These are phyloP conservation scores for Criorhina ranunculi DNA, from an alignment of 2,888 invertebrate species.

Conservation along the genomic window DNA sequence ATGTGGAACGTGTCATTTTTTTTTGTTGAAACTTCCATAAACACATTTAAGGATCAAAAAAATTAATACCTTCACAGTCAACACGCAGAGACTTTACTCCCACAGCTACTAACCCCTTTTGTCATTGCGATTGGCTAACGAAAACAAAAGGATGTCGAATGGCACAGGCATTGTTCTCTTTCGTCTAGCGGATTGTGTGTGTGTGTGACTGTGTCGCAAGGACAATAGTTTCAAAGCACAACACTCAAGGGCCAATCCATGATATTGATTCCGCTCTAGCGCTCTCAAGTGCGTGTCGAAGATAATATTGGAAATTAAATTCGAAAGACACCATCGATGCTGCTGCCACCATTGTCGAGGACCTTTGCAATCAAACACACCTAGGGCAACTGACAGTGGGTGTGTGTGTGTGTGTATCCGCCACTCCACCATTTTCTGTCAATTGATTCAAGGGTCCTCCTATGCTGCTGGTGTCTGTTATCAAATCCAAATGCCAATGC, in stretches of 20 bases:
- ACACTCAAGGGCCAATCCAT: slow-evolving; percentile 67
- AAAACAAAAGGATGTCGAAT: slow-evolving; percentile 64
- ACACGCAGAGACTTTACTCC: background rate
- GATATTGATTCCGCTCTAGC: slow-evolving; percentile 60
- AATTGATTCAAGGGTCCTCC: slow-evolving; percentile 63
- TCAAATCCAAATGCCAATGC: slow-evolving; percentile 62
- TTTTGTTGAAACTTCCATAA: slow-evolving; percentile 12
- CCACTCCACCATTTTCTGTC: slow-evolving; percentile 51
- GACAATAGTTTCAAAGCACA: slow-evolving; percentile 63
- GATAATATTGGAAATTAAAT: slow-evolving; percentile 73
- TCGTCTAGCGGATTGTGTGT: slow-evolving; percentile 10
- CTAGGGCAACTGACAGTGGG: slow-evolving; percentile 46
- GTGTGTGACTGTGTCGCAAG: slow-evolving; percentile 35
- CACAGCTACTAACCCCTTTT: slow-evolving; percentile 9
- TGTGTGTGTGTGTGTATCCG: slow-evolving; percentile 36
- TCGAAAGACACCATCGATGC: slow-evolving; percentile 52
- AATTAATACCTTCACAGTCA: slow-evolving; percentile 11
- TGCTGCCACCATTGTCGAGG: slow-evolving; percentile 14
- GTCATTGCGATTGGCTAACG: slow-evolving; percentile 51
- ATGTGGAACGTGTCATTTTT: slow-evolving; percentile 4
- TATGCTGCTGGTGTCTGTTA: slow-evolving; percentile 44
- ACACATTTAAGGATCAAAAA: slow-evolving; percentile 38
- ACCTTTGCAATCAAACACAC: slow-evolving; percentile 55
- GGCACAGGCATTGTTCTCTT: slow-evolving; percentile 44
- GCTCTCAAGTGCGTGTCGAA: slow-evolving; percentile 70